phyloP scores from a whole-genome alignment of 1,140 invertebrate species.

The Odontomachus brunneus region DNA sequence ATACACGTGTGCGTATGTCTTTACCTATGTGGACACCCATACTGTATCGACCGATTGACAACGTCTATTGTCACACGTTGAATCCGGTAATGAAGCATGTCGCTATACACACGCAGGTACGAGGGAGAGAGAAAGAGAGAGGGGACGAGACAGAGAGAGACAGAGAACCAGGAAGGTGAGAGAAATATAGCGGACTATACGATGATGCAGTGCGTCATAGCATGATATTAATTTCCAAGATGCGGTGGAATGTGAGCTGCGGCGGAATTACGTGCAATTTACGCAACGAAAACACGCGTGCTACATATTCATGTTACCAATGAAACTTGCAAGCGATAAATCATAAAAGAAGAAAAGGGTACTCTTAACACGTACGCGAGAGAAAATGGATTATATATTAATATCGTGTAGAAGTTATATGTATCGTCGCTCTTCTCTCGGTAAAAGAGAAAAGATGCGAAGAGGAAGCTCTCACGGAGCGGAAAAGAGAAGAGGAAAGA shows the following conservation, averaged over 20 bases:
- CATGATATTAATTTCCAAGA: constrained; percentile 50
- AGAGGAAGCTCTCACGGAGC: neutral
- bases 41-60: constrained; percentile 58
- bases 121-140: neutral
- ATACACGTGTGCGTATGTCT: neutral
- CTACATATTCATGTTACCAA: neutral
- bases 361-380: neutral
- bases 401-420: neutral
- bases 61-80: constrained; percentile 47
- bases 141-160: neutral
- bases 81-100: constrained; percentile 60
- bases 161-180: neutral
- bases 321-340: neutral
- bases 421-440: neutral
- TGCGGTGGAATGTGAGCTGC: constrained; percentile 6
- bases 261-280: constrained; percentile 38
- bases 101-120: constrained; percentile 4
- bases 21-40: neutral
- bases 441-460: neutral
- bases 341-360: neutral
- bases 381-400: neutral
- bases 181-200: constrained; percentile 9
- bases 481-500: neutral
- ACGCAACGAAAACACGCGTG: constrained; percentile 18
- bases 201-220: neutral